Percentiles rank a stretch among this genome's conserved stretches.
phyloP scores from a whole-genome alignment of 2,113 vertebrate genomes.

The Gallinago jamesoni region DNA sequence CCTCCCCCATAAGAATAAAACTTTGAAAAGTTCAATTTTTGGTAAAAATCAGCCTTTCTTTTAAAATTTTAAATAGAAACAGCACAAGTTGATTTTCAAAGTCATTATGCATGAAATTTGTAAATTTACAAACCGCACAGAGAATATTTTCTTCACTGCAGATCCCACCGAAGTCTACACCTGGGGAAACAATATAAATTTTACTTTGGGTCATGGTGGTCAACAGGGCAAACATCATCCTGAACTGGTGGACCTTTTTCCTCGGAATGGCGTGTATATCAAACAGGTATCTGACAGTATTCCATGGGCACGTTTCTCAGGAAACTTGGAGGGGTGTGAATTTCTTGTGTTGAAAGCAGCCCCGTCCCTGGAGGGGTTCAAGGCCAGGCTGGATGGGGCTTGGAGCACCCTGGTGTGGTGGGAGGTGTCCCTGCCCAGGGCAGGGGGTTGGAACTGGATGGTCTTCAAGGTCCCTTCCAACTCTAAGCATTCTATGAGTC shows the following conservation, averaged over 20 bases:
- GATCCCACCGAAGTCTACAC: slow-evolving; percentile 96
- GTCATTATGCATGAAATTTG: neutral
- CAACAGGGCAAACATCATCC: slow-evolving; percentile 93
- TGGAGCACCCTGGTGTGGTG: too few relatives aligned
- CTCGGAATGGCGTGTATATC: slow-evolving; percentile 88
- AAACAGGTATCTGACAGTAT: slow-evolving; percentile 85
- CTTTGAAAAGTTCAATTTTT: neutral
- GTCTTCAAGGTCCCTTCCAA: too few relatives aligned
- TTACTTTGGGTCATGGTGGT: slow-evolving; percentile 94
- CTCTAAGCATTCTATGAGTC: too few relatives aligned
- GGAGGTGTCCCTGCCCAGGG: too few relatives aligned
- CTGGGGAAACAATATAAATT: slow-evolving; percentile 97
- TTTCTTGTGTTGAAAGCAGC: neutral
- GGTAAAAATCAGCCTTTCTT: neutral
- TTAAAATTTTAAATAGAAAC: neutral
- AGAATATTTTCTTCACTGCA: slow-evolving; percentile 60
- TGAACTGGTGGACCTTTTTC: slow-evolving; percentile 92
- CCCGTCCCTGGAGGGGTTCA: too few relatives aligned
- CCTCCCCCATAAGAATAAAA: neutral
- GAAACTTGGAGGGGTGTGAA: neutral
- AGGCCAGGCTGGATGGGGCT: too few relatives aligned
- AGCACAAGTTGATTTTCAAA: neutral
- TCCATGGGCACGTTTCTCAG: neutral
- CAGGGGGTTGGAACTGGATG: too few relatives aligned
- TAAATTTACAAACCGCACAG: neutral